Percentiles rank a stretch among this genome's conserved stretches.
Evolutionary conservation across 2,113 vertebrate species (phyloP).

Genomic region (Sylvilagus bachmani): DNA sequence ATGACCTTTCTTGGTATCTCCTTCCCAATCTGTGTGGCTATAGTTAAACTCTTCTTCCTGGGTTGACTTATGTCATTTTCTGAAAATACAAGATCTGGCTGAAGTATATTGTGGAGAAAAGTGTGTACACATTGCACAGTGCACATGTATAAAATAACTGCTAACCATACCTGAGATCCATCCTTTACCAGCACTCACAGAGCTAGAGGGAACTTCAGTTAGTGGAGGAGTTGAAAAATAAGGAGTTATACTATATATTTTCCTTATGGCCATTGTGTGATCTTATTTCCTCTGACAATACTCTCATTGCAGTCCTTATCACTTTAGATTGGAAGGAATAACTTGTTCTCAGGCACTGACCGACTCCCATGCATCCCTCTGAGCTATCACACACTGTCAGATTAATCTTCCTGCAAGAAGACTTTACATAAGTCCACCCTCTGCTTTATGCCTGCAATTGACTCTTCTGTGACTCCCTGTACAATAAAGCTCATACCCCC

Average conservation of each 20-base stretch:
- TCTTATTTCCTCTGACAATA: background rate
- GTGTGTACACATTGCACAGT: background rate
- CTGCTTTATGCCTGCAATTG: background rate
- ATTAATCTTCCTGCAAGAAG: background rate
- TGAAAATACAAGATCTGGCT: background rate
- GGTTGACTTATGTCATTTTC: background rate
- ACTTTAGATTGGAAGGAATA: background rate
- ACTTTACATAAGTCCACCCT: background rate
- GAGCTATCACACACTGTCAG: background rate
- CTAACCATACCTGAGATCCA: background rate
- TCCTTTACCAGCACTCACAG: background rate
- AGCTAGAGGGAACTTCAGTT: background rate
- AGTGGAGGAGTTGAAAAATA: background rate
- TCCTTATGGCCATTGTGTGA: fast-evolving
- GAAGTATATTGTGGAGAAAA: background rate
- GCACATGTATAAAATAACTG: background rate
- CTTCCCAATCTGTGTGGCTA: background rate
- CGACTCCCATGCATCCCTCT: background rate
- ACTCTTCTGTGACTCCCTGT: background rate
- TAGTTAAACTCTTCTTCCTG: background rate
- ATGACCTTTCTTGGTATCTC: background rate
- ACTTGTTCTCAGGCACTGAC: background rate
- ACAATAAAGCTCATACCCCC: background rate
- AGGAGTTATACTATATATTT: fast-evolving
- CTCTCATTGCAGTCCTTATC: background rate